Evolutionary conservation across 2,888 invertebrate species (phyloP).

Genomic region (Pantelozetes paolii): DNA sequence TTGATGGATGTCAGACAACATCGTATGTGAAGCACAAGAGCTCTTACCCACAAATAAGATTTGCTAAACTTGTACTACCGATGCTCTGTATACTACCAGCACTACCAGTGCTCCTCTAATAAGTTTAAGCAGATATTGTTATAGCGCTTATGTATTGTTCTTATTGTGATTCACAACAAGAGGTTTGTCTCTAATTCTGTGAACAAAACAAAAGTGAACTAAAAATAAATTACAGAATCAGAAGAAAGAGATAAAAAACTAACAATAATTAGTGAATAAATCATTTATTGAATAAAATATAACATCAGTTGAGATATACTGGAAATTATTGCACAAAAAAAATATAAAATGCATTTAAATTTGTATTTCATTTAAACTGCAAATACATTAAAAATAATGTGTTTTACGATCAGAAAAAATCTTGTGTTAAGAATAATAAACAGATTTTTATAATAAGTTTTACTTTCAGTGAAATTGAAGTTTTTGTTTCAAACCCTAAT

Average conservation of each 20-base stretch:
- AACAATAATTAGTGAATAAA: conserved; percentile 24
- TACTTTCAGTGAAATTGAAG: too few relatives aligned
- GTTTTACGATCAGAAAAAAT: too few relatives aligned
- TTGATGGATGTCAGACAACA: background rate
- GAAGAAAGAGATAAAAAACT: background rate
- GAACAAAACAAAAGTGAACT: conserved; percentile 13
- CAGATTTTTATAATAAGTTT: too few relatives aligned
- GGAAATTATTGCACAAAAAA: background rate
- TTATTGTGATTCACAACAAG: conserved; percentile 1
- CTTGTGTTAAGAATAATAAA: too few relatives aligned
- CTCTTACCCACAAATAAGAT: conserved; percentile 26
- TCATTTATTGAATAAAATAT: conserved; percentile 16
- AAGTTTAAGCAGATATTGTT: conserved; percentile 31
- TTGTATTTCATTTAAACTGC: background rate
- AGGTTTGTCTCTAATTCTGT: conserved; percentile 28
- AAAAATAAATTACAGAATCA: conserved; percentile 18
- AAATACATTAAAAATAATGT: too few relatives aligned
- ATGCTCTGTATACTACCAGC: too few relatives aligned
- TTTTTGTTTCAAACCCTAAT: too few relatives aligned
- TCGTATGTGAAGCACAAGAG: background rate
- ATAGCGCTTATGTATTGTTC: background rate
- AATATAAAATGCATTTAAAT: background rate
- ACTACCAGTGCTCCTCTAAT: background rate
- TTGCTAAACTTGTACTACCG: background rate
- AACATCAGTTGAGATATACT: background rate